Conservation (phyloP, 2,888 invertebrate genomes). For the Rhagium mordax region DNA sequence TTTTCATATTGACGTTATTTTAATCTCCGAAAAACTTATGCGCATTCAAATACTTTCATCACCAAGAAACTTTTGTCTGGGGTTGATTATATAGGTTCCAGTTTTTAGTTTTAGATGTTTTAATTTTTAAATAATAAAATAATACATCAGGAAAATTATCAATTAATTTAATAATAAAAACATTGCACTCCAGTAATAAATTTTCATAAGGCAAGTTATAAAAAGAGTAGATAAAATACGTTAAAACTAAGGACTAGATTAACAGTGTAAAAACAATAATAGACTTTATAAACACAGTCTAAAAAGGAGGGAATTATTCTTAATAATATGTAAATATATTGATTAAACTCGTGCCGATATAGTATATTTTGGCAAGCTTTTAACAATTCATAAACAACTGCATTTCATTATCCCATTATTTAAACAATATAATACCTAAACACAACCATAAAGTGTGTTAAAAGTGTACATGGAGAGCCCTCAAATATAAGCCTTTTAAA, state of each 20-base stretch:
- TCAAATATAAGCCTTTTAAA: not conserved
- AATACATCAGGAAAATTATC: conserved; percentile 17
- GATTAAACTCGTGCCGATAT: not conserved
- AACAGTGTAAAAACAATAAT: conserved; percentile 39
- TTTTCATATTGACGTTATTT: no score
- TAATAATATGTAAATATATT: not conserved
- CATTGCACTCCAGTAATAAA: conserved; percentile 24
- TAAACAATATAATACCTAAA: not conserved
- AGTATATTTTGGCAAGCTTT: conserved; percentile 13
- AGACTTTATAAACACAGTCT: conserved; percentile 26
- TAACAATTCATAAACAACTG: conserved; percentile 1
- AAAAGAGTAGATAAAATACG: conserved; percentile 32
- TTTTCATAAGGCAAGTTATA: conserved; percentile 21
- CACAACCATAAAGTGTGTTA: conserved; percentile 13
- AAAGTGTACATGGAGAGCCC: not conserved
- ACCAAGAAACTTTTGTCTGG: no score
- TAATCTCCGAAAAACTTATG: no score
- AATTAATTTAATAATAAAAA: conserved; percentile 18
- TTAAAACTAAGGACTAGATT: conserved; percentile 41
- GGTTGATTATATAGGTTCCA: no score
- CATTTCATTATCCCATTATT: not conserved
- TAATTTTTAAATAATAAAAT: no score
- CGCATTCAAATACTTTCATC: no score
- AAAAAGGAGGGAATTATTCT: conserved; percentile 29
- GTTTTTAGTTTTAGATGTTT: no score